A percentile compares a stretch with the other conserved stretches of the same genome.
Evolutionary conservation across 1,140 invertebrate species (phyloP).

Genomic region (Rhopalosiphum padi): DNA sequence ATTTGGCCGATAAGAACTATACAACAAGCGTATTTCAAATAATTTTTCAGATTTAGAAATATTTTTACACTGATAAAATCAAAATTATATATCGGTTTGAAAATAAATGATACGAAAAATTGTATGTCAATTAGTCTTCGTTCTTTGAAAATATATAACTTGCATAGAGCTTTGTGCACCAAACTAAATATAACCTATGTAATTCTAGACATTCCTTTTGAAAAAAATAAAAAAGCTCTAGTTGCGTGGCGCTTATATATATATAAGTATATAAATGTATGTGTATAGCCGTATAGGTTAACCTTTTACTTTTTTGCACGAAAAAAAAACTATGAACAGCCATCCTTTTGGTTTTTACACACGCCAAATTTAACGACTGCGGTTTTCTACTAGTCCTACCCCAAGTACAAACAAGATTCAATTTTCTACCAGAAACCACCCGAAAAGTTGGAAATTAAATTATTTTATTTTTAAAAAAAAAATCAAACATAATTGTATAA

Average conservation of each 20-base stretch:
- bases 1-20: no score
- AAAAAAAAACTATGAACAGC: not conserved
- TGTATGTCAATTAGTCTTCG: not conserved
- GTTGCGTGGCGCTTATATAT: no score
- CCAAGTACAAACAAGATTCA: no score
- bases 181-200: not conserved
- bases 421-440: no score
- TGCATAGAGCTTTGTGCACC: not conserved
- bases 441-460: no score
- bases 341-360: not conserved
- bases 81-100: not conserved
- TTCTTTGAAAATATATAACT: not conserved
- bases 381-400: not conserved
- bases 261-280: no score
- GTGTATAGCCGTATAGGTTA: no score
- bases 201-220: not conserved
- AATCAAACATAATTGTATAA: not conserved
- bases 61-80: not conserved
- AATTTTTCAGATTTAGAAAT: not conserved
- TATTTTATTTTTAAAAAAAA: not conserved
- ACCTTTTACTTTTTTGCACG: not conserved
- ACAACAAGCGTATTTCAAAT: no score
- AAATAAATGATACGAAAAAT: not conserved
- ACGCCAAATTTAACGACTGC: not conserved
- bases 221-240: not conserved